phyloP scores from a whole-genome alignment of 2,797 vertebrate species.

The Pogoniulus pusillus region DNA sequence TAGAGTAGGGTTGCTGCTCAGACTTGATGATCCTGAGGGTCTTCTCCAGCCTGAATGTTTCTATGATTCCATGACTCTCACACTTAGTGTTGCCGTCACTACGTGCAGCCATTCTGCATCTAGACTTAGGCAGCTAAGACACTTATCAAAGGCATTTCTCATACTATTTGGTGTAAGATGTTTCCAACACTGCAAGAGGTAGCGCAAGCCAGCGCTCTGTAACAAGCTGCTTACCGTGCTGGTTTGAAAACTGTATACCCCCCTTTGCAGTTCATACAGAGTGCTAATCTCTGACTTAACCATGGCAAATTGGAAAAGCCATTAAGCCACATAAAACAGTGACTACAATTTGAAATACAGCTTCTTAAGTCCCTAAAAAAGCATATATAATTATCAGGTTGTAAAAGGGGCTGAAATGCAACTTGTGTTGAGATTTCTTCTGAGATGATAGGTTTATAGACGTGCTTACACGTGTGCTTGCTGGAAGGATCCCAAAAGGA shows the following conservation, averaged over 20 bases:
- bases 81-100: not conserved
- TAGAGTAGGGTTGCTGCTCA: too few relatives aligned
- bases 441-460: not conserved
- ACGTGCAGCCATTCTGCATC: not conserved
- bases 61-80: not conserved
- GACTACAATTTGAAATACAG: not conserved
- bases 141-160: not conserved
- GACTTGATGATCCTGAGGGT: too few relatives aligned
- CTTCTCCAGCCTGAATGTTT: too few relatives aligned
- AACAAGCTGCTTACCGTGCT: not conserved
- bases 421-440: constrained; percentile 26
- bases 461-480: not conserved
- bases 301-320: constrained; percentile 25
- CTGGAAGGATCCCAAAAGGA: constrained; percentile 9
- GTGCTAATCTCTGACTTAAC: not conserved
- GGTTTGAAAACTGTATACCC: not conserved
- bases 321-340: not conserved
- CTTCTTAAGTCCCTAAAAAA: not conserved
- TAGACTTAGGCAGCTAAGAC: not conserved
- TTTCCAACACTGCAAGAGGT: not conserved
- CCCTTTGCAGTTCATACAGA: not conserved
- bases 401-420: constrained; percentile 41
- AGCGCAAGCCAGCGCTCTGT: not conserved
- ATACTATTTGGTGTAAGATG: not conserved
- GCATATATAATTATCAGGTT: constrained; percentile 7